Conservation (phyloP, 2,888 invertebrate genomes). For the Lasioglossum malachurum region DNA sequence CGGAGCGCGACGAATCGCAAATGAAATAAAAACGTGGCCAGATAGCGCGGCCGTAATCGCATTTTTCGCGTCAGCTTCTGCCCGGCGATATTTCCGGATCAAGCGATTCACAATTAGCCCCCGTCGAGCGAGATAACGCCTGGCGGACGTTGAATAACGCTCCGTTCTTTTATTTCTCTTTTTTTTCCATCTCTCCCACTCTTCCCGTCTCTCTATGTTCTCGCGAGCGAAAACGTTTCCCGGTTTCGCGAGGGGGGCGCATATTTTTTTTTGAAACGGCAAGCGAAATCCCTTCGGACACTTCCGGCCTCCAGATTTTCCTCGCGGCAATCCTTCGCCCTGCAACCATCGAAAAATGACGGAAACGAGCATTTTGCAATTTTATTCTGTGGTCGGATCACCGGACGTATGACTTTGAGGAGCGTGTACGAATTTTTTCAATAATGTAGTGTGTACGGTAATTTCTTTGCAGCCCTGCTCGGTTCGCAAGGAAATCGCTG, state of each 20-base stretch:
- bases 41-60: conserved; percentile 23
- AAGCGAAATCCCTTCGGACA: neutral
- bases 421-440: neutral
- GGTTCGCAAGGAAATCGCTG: neutral
- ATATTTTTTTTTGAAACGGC: neutral
- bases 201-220: neutral
- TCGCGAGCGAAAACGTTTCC: neutral
- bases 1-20: conserved; percentile 13
- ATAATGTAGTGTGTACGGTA: too few species aligned
- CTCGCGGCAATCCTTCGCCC: neutral
- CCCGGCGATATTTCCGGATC: conserved; percentile 15
- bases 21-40: conserved; percentile 27
- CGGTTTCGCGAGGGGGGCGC: neutral
- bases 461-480: too few species aligned
- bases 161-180: neutral
- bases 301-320: neutral
- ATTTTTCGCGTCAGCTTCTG: conserved; percentile 23
- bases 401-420: neutral
- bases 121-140: conserved; percentile 4
- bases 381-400: neutral
- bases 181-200: neutral
- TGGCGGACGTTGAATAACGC: conserved; percentile 4
- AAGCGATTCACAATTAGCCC: conserved; percentile 29
- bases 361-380: neutral
- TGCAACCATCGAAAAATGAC: neutral